phyloP scores from a whole-genome alignment of 1,140 invertebrate genomes.

The Conus ventricosus region DNA sequence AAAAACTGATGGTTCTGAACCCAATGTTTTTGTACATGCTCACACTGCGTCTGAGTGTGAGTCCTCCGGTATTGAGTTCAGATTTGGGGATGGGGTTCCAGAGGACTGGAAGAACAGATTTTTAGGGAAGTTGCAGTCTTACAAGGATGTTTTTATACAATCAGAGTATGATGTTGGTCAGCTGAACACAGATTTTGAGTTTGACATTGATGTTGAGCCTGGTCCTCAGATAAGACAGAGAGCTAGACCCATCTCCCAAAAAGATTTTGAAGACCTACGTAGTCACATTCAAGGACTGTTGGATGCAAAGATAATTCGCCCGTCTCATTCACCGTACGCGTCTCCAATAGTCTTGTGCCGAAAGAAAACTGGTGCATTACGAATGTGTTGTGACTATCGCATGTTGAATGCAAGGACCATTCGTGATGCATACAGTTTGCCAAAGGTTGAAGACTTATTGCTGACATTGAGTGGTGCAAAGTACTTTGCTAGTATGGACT shows the following conservation, averaged over 20 bases:
- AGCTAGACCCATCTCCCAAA: not conserved
- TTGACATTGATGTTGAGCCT: too few relatives aligned
- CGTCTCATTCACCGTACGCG: not conserved
- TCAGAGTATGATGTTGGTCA: too few relatives aligned
- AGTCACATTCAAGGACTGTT: slow-evolving; percentile 11
- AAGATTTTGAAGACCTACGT: slow-evolving; percentile 14
- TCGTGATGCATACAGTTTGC: not conserved
- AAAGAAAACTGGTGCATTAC: not conserved
- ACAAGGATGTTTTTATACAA: not conserved
- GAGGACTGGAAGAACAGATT: not conserved
- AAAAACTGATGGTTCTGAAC: too few relatives aligned
- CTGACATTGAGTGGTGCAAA: not conserved
- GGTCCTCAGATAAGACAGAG: slow-evolving; percentile 24
- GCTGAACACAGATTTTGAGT: not conserved
- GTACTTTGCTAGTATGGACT: not conserved
- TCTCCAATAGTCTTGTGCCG: not conserved
- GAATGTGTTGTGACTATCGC: slow-evolving; percentile 16
- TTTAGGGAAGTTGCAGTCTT: not conserved
- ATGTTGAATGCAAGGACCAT: slow-evolving; percentile 3
- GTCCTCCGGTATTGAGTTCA: not conserved
- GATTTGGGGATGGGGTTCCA: slow-evolving; percentile 3
- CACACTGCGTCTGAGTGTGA: not conserved
- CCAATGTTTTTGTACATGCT: not conserved
- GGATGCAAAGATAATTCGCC: slow-evolving; percentile 21
- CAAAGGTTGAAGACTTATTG: slow-evolving; percentile 20